Evolutionary conservation across 2,888 invertebrate species (phyloP), one percentile per base, ranked within the genome.

Genomic region (Eugnorisma glareosa): DNA sequence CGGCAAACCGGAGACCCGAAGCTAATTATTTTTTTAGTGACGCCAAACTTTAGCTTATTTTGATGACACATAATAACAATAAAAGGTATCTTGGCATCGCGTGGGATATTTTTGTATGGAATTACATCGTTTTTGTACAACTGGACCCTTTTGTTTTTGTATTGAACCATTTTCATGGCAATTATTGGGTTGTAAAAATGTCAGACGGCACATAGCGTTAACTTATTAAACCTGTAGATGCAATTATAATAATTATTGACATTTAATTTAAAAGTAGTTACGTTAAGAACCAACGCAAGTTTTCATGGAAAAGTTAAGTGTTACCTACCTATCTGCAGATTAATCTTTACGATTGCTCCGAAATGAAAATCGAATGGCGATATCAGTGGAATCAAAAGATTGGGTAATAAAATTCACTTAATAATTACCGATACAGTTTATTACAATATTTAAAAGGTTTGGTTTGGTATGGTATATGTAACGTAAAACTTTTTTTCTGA

Each of bases 21-120:
- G 89, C 90, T 93, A 93, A 94, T 95, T 94, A 93, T 93, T 94
- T 94, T 79, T 94, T 94, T 94, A 91, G 88, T 87, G 88, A 82
- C 89, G 87, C 89, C 90, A 90, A 92, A 92, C 79, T 93, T 93
- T 90, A 90, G 90, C 88, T 91, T 88, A 87, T 87, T 92, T 90
- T 94, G 94, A 95, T 94, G 94, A 93, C 93, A 94, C 93, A 93
- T 94, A 94, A 94, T 94, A 92, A 92, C 93, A 88, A 91, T 89
- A 89, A 92, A 86, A 90, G 85, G 84, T 89, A 89, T 90, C 87
- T 90, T 83, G 87, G 80, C 84, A 79, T 86, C 80, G 87, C 90
- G 88, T 92, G 90, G 91, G 90, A 91, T 89, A 89, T 87, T 90
- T 82, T 81, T 85, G 83, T 86, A 86, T 82, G 78, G 81, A 83